These are phyloP conservation scores for Synanthedon tipuliformis DNA, from an alignment of 2,888 invertebrate species.

Conservation along the genomic window DNA sequence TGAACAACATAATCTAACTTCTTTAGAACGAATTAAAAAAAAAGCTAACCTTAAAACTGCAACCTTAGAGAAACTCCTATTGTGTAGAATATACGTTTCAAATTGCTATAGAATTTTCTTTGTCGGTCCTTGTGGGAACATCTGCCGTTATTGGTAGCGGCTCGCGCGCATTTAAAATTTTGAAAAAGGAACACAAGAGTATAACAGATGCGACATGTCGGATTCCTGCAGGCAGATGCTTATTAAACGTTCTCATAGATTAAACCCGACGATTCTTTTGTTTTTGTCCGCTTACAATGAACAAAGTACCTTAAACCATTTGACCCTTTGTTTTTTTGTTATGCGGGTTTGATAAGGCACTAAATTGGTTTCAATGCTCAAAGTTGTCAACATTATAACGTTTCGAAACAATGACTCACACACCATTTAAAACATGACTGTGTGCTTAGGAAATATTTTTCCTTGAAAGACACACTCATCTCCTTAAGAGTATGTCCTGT, in stretches of 20 bases:
- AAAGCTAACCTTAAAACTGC: neutral
- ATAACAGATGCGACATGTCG: slow-evolving; percentile 65
- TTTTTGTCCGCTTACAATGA: slow-evolving; percentile 47
- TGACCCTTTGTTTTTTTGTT: slow-evolving; percentile 41
- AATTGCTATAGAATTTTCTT: slow-evolving; percentile 9
- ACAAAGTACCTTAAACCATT: slow-evolving; percentile 56
- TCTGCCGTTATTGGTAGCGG: slow-evolving; percentile 54
- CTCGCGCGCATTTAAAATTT: slow-evolving; percentile 61
- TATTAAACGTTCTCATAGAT: slow-evolving; percentile 64
- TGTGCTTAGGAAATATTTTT: too few relatives aligned
- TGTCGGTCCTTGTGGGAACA: slow-evolving; percentile 27
- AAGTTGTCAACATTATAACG: slow-evolving; percentile 6
- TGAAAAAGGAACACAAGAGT: slow-evolving; percentile 44
- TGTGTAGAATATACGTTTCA: slow-evolving; percentile 13
- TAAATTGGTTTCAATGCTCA: slow-evolving; percentile 40
- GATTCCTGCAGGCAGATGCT: slow-evolving; percentile 67
- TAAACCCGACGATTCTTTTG: slow-evolving; percentile 52
- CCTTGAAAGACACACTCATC: too few relatives aligned
- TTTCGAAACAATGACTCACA: neutral
- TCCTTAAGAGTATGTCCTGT: too few relatives aligned
- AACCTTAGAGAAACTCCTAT: slow-evolving; percentile 3
- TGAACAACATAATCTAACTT: slow-evolving; percentile 61
- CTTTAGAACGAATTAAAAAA: slow-evolving; percentile 17
- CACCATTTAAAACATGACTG: too few relatives aligned
- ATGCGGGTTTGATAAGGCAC: slow-evolving; percentile 49